phyloP scores from a whole-genome alignment of 2,113 vertebrate species.

The Oenanthe oenanthe region DNA sequence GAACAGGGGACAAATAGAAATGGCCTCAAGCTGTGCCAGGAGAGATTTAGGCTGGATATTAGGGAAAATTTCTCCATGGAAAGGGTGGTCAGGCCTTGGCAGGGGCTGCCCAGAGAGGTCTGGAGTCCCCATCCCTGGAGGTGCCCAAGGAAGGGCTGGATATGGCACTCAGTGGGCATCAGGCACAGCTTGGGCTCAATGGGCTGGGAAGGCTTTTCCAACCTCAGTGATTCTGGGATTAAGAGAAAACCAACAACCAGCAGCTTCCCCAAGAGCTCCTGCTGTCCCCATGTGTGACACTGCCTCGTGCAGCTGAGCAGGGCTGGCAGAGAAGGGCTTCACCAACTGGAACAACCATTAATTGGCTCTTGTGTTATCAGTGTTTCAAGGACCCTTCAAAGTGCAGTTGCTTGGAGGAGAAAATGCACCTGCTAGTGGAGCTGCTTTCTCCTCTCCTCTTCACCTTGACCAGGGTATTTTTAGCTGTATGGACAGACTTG shows the following conservation, averaged over 20 bases:
- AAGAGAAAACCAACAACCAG: background rate
- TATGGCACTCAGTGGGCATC: accelerated
- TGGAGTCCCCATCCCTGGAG: background rate
- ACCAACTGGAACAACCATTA: background rate
- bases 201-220: background rate
- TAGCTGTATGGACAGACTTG: constrained; percentile 48
- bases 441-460: background rate
- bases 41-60: accelerated
- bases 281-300: background rate
- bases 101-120: background rate
- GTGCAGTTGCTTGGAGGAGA: background rate
- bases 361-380: background rate
- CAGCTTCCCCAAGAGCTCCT: background rate
- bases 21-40: background rate
- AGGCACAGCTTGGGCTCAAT: accelerated
- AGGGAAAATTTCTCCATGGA: background rate
- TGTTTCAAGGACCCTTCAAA: constrained; percentile 5
- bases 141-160: background rate
- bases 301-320: background rate
- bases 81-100: accelerated
- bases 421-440: constrained; percentile 41
- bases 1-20: background rate
- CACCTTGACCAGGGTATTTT: constrained; percentile 61
- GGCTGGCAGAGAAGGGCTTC: background rate
- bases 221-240: background rate